Evolutionary conservation across 2,888 invertebrate species (phyloP).

Genomic region (Altica lythri): DNA sequence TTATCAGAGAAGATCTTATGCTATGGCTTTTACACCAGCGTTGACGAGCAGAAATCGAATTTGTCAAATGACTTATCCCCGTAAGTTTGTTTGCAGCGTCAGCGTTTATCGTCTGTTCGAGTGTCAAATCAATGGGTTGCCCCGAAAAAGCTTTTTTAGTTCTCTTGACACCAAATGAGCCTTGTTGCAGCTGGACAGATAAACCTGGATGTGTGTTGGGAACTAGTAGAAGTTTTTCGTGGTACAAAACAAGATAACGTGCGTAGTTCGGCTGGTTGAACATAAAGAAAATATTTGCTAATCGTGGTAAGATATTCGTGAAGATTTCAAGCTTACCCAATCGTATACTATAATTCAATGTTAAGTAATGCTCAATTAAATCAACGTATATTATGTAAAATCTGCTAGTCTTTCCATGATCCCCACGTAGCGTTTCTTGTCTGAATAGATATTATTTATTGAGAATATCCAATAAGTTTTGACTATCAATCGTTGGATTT

Average conservation of each 20-base stretch:
- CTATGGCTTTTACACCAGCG: conserved; percentile 41
- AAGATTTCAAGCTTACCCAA: too few relatives aligned
- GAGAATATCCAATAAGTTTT: too few relatives aligned
- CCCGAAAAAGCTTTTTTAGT: conserved; percentile 28
- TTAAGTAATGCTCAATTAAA: too few relatives aligned
- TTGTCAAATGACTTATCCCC: conserved; percentile 33
- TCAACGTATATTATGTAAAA: too few relatives aligned
- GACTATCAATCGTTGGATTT: too few relatives aligned
- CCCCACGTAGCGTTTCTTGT: too few relatives aligned
- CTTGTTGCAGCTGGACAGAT: conserved; percentile 8
- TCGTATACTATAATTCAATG: too few relatives aligned
- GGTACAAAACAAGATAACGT: conserved; percentile 34
- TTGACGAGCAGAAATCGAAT: conserved; percentile 37
- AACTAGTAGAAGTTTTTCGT: conserved; percentile 25
- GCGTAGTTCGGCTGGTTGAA: conserved; percentile 24
- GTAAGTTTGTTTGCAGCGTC: conserved; percentile 39
- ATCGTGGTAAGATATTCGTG: too few relatives aligned
- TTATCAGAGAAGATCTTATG: conserved; percentile 34
- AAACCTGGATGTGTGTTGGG: conserved; percentile 9
- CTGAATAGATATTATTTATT: too few relatives aligned
- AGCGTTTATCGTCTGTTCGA: conserved; percentile 44
- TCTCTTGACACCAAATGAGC: conserved; percentile 32
- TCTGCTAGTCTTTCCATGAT: too few relatives aligned
- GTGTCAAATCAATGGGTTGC: conserved; percentile 23
- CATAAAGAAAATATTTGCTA: not conserved